Conservation (phyloP, 2,113 vertebrate species). For the Phylloscopus trochilus region DNA sequence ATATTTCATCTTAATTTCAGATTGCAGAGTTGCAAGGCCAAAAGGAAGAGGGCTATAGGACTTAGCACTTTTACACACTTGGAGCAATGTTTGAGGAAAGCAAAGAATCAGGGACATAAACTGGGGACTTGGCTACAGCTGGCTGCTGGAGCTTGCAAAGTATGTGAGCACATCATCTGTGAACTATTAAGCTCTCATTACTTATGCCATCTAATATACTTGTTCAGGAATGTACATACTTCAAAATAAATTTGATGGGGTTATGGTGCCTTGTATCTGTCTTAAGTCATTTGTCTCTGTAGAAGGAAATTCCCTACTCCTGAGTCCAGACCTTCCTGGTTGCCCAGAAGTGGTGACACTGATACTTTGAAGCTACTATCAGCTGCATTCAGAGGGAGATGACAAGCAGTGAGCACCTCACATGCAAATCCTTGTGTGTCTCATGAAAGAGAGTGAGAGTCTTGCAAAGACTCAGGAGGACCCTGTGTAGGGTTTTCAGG, state of each 20-base stretch:
- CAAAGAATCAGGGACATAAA: not conserved
- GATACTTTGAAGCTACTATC: not conserved
- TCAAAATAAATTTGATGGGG: slow-evolving; percentile 31
- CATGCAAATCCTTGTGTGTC: fast-evolving
- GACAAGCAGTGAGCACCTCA: not conserved
- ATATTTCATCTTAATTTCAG: not conserved
- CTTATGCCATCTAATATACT: slow-evolving; percentile 47
- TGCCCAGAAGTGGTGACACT: not conserved
- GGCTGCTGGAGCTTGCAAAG: not conserved
- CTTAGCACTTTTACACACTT: not conserved
- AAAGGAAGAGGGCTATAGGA: not conserved
- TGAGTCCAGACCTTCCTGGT: not conserved
- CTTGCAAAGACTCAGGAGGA: not conserved
- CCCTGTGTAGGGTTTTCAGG: not conserved
- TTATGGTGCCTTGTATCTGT: slow-evolving; percentile 28
- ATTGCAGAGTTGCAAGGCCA: not conserved
- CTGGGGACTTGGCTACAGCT: not conserved
- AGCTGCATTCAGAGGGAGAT: not conserved
- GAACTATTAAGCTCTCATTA: slow-evolving; percentile 41
- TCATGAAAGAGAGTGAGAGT: not conserved
- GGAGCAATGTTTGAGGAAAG: not conserved
- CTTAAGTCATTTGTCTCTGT: slow-evolving; percentile 9
- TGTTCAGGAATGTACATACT: slow-evolving; percentile 40
- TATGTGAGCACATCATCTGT: slow-evolving; percentile 8
- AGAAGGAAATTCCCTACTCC: not conserved